Conservation (phyloP, 1,140 invertebrate genomes). For the Drusus annulatus region DNA sequence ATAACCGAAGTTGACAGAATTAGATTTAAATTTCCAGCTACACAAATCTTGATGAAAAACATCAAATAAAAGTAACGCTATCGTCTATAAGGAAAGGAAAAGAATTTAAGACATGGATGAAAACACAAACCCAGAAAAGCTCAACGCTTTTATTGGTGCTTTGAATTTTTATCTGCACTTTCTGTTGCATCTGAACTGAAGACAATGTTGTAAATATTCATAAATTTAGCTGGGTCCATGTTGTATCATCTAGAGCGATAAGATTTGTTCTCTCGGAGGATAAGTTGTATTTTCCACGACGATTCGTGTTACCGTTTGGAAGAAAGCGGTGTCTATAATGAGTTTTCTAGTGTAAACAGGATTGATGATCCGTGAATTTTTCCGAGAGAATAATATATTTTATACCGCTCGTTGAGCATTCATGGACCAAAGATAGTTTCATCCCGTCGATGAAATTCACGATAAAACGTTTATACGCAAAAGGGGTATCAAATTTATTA, state of each 20-base stretch:
- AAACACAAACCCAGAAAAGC: too few relatives aligned
- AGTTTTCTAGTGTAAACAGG: conserved; percentile 27
- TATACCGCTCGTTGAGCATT: conserved; percentile 20
- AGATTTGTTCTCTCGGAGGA: not conserved
- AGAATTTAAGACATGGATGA: too few relatives aligned
- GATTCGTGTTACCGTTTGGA: not conserved
- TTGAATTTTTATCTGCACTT: too few relatives aligned
- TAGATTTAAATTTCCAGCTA: too few relatives aligned
- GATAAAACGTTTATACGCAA: conserved; percentile 14
- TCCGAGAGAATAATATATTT: conserved; percentile 28
- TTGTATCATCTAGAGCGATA: conserved; percentile 2
- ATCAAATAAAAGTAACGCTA: too few relatives aligned
- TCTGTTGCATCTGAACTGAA: too few relatives aligned
- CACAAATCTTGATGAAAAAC: too few relatives aligned
- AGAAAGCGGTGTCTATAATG: not conserved
- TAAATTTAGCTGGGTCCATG: conserved; percentile 16
- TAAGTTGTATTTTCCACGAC: conserved; percentile 7
- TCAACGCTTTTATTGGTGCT: too few relatives aligned
- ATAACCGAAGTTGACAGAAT: too few relatives aligned
- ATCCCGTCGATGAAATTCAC: conserved; percentile 34
- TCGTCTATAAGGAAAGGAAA: too few relatives aligned
- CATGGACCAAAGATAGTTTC: conserved; percentile 22
- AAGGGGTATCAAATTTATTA: conserved; percentile 24
- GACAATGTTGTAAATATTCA: conserved; percentile 1
- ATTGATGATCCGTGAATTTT: conserved; percentile 36